Percentiles rank a stretch among this genome's conserved stretches.
Evolutionary conservation across 2,113 vertebrate species (phyloP).

Genomic region (Lonchura striata): DNA sequence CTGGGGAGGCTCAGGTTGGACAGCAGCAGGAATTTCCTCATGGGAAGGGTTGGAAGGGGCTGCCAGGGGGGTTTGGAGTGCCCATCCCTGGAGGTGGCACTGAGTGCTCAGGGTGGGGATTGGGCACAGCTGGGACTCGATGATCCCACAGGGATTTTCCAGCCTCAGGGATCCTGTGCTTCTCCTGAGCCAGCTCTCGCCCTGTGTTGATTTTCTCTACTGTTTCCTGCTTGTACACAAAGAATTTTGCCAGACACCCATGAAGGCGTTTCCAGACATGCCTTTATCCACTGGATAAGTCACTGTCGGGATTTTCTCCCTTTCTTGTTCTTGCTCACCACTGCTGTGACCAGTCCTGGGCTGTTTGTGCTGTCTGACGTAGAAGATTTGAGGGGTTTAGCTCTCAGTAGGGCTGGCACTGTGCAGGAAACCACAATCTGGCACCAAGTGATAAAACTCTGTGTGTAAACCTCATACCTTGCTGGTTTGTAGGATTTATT

Average conservation of each 20-base stretch:
- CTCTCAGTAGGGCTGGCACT: neutral
- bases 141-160: neutral
- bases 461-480: neutral
- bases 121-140: fast-evolving
- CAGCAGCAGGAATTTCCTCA: neutral
- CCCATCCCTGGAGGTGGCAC: neutral
- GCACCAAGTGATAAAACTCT: neutral
- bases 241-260: neutral
- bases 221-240: fast-evolving
- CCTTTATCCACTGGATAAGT: neutral
- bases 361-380: neutral
- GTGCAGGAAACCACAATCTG: neutral
- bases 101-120: neutral
- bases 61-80: neutral
- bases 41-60: neutral
- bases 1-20: neutral
- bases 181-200: neutral
- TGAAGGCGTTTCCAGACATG: neutral
- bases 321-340: neutral
- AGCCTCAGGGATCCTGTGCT: fast-evolving
- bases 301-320: fast-evolving
- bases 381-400: neutral
- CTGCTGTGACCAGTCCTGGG: neutral
- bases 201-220: neutral
- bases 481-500: neutral